Evolutionary conservation across 2,888 invertebrate species (phyloP), one percentile per base, ranked within the genome.

Genomic region (Drosophila greeni): DNA sequence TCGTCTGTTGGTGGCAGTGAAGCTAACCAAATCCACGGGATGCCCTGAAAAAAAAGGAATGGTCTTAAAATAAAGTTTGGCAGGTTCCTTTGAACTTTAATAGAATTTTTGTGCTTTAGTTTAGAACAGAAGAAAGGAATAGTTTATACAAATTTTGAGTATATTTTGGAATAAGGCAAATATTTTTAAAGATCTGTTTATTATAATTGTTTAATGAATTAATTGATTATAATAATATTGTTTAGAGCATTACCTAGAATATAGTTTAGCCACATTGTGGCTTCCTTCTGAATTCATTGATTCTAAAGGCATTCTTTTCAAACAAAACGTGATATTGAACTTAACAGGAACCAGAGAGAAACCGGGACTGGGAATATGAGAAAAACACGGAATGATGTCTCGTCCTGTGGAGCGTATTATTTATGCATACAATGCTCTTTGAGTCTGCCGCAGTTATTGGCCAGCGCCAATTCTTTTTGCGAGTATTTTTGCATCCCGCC

Each of bases 361-460:
- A 11, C 16, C 3, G 29, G 26, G 29, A 53, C 24, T 34, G 0
- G 16, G 34, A 12, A 42, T 31, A 31, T 23, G 40, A 23, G 59
- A 43, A 43, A 16, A 42, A 31, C 59, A 34, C 14, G 29, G 40
- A 29, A 18, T 14, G 48, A 37, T 39, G 37, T 16, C 43, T 56
- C 39, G 54, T 55, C n/a, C 58, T 49, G 52, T 54, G 24, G 51
- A 62, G 66, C 70, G 73, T 75, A 82, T 81, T 81, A 81, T 81
- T 82, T 81, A 81, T 81, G 83, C 81, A 82, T 82, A 81, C 81
- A 78, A 76, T 75, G 78, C 81, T 77, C 76, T 82, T 81, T 81
- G 81, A 82, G 81, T 82, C 80, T 82, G 74, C 80, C 73, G 82
- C 80, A 74, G 77, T 77, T 80, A 81, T 82, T 77, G 79, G 54